phyloP scores from a whole-genome alignment of 2,797 vertebrate genomes.

The Crax fasciolata region DNA sequence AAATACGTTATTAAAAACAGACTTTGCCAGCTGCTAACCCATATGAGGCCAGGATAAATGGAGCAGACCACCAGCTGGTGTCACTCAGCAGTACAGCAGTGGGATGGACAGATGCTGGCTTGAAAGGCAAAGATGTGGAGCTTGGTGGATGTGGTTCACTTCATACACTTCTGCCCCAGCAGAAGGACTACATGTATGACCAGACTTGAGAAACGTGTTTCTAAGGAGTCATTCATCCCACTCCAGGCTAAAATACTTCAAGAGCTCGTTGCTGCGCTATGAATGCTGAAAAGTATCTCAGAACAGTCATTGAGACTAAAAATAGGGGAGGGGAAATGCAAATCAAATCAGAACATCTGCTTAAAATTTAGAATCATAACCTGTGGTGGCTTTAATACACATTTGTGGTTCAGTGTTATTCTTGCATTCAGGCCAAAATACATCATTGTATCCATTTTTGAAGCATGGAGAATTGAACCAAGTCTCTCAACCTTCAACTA shows the following conservation, averaged over 20 bases:
- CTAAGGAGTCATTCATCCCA: not conserved
- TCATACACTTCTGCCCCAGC: not conserved
- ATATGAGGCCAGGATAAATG: slow-evolving; percentile 36
- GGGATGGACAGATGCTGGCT: accelerated
- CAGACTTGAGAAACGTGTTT: not conserved
- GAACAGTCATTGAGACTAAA: slow-evolving; percentile 1
- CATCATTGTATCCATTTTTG: not conserved
- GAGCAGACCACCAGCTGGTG: slow-evolving; percentile 55
- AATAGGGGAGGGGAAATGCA: not conserved
- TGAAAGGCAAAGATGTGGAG: accelerated
- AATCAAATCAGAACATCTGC: slow-evolving; percentile 31
- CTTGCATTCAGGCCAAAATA: slow-evolving; percentile 28
- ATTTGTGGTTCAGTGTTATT: slow-evolving; percentile 10
- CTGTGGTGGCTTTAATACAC: not conserved
- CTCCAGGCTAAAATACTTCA: not conserved
- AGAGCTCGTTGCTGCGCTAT: not conserved
- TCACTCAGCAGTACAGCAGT: not conserved
- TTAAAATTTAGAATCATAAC: slow-evolving; percentile 37
- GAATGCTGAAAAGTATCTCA: slow-evolving; percentile 6
- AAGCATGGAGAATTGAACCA: not conserved
- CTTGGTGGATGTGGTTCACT: not conserved
- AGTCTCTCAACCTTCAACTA: not conserved
- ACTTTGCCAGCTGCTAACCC: slow-evolving; percentile 48
- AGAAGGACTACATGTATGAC: not conserved
- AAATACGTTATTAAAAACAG: slow-evolving; percentile 65